These are phyloP conservation scores for Syrmaticus mikado DNA, from an alignment of 2,113 vertebrate genomes.

Conservation along the genomic window DNA sequence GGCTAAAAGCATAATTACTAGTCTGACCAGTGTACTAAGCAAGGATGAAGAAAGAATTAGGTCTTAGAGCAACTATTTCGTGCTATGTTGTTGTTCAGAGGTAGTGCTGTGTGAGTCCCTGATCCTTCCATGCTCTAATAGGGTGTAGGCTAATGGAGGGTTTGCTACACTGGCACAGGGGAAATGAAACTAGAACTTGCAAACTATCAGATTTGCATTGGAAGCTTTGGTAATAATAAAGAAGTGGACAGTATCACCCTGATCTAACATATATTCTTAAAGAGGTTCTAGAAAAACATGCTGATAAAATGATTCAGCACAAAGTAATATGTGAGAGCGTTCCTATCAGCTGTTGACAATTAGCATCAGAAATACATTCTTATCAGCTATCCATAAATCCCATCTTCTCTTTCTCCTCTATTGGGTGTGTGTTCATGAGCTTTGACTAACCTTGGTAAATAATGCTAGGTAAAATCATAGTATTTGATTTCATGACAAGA, in stretches of 20 bases:
- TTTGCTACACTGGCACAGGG: background rate
- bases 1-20: background rate
- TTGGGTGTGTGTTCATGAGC: background rate
- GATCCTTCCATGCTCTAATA: background rate
- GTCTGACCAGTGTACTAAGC: background rate
- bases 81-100: background rate
- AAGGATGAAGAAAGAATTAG: background rate
- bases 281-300: background rate
- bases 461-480: background rate
- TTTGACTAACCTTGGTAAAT: background rate
- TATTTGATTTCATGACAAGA: background rate
- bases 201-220: background rate
- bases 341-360: background rate
- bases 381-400: background rate
- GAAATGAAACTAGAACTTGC: background rate
- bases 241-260: background rate
- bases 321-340: background rate
- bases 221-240: background rate
- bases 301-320: background rate
- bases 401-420: background rate
- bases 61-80: background rate
- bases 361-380: background rate
- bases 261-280: background rate
- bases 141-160: background rate
- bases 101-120: background rate